Conservation (phyloP, 2,888 invertebrate species). For the Thyatira batis region DNA sequence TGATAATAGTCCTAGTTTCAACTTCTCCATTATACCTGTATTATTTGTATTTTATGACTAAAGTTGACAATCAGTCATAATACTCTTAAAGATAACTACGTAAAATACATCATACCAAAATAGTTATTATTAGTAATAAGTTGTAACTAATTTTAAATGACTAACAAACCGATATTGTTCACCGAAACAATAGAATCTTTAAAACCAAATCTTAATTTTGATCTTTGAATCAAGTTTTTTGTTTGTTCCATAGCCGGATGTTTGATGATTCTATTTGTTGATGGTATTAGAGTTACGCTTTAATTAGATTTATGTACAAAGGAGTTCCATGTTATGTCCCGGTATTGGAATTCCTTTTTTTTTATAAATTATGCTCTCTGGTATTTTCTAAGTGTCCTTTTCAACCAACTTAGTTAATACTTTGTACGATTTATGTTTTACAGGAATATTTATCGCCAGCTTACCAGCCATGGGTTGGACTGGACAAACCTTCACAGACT, state of each 20-base stretch:
- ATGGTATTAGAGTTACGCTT: background rate
- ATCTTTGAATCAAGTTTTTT: background rate
- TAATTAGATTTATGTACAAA: background rate
- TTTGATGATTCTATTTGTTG: background rate
- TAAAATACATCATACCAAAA: too few species aligned
- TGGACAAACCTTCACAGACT: conserved; percentile 74
- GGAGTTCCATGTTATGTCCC: too few species aligned
- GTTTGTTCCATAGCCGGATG: background rate
- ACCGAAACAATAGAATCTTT: background rate
- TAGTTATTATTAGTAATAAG: too few species aligned
- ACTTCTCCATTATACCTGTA: too few species aligned
- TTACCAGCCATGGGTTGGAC: conserved; percentile 62
- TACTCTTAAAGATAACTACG: too few species aligned
- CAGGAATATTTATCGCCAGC: conserved; percentile 55
- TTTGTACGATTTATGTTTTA: background rate
- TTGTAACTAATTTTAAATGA: too few species aligned
- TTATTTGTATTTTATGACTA: too few species aligned
- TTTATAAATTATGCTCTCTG: background rate
- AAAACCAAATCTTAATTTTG: too few species aligned
- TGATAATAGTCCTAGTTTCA: too few species aligned
- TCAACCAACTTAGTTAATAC: too few species aligned
- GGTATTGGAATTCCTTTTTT: too few species aligned
- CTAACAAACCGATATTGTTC: background rate
- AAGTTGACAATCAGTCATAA: too few species aligned
- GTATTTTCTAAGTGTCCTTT: background rate